Conservation (phyloP, 2,888 invertebrate genomes). For the Nomada ferruginata region DNA sequence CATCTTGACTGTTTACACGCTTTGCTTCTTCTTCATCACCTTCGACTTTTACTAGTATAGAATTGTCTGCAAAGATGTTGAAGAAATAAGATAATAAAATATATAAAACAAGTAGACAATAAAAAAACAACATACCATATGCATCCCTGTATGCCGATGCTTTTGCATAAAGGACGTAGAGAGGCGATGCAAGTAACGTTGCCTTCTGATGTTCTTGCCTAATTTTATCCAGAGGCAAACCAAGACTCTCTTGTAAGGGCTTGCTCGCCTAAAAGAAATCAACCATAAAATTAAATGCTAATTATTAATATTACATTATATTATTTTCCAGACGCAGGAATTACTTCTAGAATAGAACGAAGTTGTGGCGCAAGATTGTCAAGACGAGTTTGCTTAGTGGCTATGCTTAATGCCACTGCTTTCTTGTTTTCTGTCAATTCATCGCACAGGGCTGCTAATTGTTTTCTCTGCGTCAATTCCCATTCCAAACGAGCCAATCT, state of each 20-base stretch:
- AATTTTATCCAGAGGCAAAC: constrained; percentile 91
- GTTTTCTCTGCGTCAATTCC: constrained; percentile 95
- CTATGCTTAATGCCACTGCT: constrained; percentile 90
- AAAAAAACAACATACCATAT: constrained; percentile 85
- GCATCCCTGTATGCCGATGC: constrained; percentile 92
- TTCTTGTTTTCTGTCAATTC: constrained; percentile 92
- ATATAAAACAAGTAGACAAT: neutral
- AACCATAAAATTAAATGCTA: neutral
- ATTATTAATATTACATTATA: neutral
- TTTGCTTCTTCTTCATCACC: constrained; percentile 85
- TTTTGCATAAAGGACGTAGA: constrained; percentile 95
- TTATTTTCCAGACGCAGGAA: neutral
- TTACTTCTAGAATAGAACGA: constrained; percentile 87
- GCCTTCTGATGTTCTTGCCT: constrained; percentile 91
- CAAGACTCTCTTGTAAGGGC: constrained; percentile 95
- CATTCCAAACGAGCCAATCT: constrained; percentile 95
- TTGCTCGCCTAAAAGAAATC: constrained; percentile 88
- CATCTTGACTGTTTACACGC: constrained; percentile 84
- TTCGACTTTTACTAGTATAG: constrained; percentile 83
- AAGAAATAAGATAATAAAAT: too few relatives aligned
- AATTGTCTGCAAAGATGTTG: constrained; percentile 68
- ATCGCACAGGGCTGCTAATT: constrained; percentile 91
- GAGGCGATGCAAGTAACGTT: constrained; percentile 90
- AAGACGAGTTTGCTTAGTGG: constrained; percentile 90
- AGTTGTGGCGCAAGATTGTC: constrained; percentile 93